A percentile compares a stretch with the other conserved stretches of the same genome.
Evolutionary conservation across 2,797 vertebrate species (phyloP).

Genomic region (Semotilus atromaculatus): DNA sequence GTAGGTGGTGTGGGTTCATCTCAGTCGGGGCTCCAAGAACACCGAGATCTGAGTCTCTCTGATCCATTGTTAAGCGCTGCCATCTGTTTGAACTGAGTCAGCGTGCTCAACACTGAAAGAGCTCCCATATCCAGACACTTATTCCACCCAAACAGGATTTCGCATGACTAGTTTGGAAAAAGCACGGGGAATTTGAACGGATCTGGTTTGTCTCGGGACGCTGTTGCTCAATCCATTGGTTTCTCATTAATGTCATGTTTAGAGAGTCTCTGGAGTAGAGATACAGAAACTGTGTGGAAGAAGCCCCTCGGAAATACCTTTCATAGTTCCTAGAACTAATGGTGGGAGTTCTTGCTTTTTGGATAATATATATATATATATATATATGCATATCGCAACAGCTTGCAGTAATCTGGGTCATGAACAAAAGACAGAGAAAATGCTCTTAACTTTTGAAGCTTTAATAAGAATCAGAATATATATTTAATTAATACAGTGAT

Average conservation of each 20-base stretch:
- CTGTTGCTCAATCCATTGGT: constrained; percentile 73
- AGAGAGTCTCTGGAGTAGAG: constrained; percentile 15
- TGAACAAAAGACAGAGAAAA: no score
- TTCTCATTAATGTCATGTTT: constrained; percentile 58
- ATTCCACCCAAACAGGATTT: constrained; percentile 64
- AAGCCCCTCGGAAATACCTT: constrained; percentile 4
- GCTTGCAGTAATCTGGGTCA: no score
- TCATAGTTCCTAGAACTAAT: no score
- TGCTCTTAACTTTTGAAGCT: no score
- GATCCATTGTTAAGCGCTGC: constrained; percentile 58
- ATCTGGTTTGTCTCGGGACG: constrained; percentile 74
- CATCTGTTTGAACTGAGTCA: constrained; percentile 61
- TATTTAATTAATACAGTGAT: no score
- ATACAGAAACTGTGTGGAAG: constrained; percentile 37
- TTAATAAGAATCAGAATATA: no score
- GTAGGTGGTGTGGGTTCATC: constrained; percentile 56
- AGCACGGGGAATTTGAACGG: constrained; percentile 66
- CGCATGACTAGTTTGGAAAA: constrained; percentile 69
- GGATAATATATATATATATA: no score
- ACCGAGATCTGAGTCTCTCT: constrained; percentile 41
- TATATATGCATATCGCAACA: no score
- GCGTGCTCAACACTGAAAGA: constrained; percentile 43
- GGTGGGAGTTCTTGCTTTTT: no score
- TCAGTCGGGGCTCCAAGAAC: constrained; percentile 47
- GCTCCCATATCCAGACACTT: constrained; percentile 62